Percentiles rank a stretch among this genome's conserved stretches.
These are phyloP conservation scores for Peromyscus melanophrys DNA, from an alignment of 2,797 vertebrate species.

Conservation along the genomic window DNA sequence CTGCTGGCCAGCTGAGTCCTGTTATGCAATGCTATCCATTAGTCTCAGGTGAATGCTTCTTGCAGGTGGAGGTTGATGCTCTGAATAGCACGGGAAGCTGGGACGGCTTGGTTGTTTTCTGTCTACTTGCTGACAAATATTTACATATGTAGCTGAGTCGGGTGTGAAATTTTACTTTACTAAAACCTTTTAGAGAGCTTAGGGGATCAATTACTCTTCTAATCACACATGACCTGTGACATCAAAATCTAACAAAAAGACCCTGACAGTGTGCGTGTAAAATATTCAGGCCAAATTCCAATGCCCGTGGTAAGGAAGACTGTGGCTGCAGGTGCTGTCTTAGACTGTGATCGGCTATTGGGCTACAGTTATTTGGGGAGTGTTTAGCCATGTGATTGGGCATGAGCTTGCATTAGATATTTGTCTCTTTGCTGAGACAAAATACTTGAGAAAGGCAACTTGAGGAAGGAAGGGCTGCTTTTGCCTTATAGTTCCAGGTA, in stretches of 20 bases:
- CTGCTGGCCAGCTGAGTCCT: neutral
- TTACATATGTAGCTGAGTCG: neutral
- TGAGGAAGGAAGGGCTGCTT: neutral
- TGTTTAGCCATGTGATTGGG: neutral
- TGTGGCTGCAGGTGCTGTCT: neutral
- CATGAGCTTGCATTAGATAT: neutral
- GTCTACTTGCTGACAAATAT: neutral
- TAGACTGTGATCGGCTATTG: neutral
- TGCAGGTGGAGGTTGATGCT: neutral
- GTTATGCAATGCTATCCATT: neutral
- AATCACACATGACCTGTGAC: neutral
- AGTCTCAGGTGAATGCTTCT: neutral
- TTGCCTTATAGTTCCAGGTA: neutral
- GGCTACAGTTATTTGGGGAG: neutral
- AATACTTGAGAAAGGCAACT: neutral
- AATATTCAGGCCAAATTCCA: neutral
- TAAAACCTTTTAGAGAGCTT: slow-evolving; percentile 7
- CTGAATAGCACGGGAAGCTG: neutral
- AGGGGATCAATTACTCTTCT: neutral
- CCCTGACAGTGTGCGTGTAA: neutral
- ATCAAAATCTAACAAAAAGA: neutral
- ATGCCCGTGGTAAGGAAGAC: neutral
- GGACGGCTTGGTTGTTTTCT: neutral
- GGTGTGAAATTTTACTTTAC: slow-evolving; percentile 1
- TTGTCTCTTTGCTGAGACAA: neutral